These are phyloP conservation scores for Drosophila rubida DNA, from an alignment of 2,888 invertebrate species.

Conservation along the genomic window DNA sequence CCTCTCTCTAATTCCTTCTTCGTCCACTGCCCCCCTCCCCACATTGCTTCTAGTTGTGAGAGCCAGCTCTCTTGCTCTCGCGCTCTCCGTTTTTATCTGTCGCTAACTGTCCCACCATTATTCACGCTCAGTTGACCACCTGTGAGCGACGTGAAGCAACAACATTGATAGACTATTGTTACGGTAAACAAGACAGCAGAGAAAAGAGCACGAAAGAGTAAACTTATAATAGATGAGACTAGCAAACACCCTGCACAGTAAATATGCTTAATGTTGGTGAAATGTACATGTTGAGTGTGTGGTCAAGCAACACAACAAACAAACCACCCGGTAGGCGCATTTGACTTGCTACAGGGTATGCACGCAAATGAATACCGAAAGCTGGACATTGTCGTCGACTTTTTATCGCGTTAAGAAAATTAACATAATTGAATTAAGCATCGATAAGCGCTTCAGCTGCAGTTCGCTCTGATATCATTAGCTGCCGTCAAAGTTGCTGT, in stretches of 20 bases:
- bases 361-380: conserved; percentile 27
- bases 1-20: not conserved
- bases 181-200: conserved; percentile 42
- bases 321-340: not conserved
- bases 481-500: conserved; percentile 31
- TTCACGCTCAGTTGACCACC: conserved; percentile 83
- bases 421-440: conserved; percentile 78
- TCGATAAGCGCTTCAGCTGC: conserved; percentile 70
- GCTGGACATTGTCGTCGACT: conserved; percentile 49
- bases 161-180: conserved; percentile 60
- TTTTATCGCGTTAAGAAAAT: conserved; percentile 54
- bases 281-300: no score
- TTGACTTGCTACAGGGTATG: conserved; percentile 5
- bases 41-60: not conserved
- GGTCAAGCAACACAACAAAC: no score
- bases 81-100: not conserved
- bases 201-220: not conserved
- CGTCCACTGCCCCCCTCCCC: not conserved
- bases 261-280: no score
- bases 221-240: not conserved
- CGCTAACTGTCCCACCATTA: conserved; percentile 58
- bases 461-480: conserved; percentile 62
- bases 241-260: conserved; percentile 4
- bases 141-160: conserved; percentile 67
- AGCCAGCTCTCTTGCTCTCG: not conserved